Conservation (phyloP, 2,888 invertebrate species). For the Tethea ocularis region DNA sequence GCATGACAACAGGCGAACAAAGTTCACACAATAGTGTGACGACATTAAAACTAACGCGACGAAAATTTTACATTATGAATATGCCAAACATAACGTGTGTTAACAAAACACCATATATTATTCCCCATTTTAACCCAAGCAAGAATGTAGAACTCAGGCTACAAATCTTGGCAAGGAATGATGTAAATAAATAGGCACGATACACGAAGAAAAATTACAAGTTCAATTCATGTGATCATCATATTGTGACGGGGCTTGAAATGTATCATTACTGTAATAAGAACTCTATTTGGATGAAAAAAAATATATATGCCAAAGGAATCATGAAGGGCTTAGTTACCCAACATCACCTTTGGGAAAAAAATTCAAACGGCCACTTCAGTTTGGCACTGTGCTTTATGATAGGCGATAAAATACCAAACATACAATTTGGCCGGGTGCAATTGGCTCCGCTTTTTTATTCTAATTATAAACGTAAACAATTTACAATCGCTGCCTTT, state of each 20-base stretch:
- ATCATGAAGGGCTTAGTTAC: background rate
- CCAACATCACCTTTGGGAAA: background rate
- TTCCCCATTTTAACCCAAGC: background rate
- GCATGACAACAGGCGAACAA: background rate
- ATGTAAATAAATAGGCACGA: background rate
- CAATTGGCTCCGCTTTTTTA: conserved; percentile 18
- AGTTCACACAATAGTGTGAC: background rate
- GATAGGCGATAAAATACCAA: conserved; percentile 21
- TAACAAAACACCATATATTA: background rate
- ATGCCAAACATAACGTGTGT: background rate
- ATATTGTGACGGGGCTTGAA: background rate
- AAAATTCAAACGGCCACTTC: background rate
- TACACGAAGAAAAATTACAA: background rate
- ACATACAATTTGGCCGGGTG: conserved; percentile 19
- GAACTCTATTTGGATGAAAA: background rate
- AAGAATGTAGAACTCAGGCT: background rate
- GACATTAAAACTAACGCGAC: background rate
- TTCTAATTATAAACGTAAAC: conserved; percentile 23
- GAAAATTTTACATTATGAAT: background rate
- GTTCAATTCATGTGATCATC: background rate
- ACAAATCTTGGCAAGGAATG: background rate
- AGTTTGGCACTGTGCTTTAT: conserved; percentile 32
- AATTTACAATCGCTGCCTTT: background rate
- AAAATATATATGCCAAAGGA: background rate
- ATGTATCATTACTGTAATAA: background rate